phyloP scores from a whole-genome alignment of 2,797 vertebrate genomes.

The Luscinia megarhynchos region DNA sequence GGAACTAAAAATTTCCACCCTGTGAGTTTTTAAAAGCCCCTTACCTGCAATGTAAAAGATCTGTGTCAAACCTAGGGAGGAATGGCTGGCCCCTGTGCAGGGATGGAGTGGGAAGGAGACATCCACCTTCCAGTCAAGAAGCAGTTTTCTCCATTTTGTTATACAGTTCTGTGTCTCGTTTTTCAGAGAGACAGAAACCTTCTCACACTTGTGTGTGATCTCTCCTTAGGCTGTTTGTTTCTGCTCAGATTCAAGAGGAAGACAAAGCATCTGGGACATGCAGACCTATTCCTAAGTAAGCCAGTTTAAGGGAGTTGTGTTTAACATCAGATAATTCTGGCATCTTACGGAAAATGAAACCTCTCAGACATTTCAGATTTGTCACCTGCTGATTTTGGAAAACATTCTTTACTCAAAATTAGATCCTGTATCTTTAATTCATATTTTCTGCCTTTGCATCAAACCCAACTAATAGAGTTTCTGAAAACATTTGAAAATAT shows the following conservation, averaged over 20 bases:
- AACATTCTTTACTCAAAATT: not conserved
- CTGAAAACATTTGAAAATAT: not conserved
- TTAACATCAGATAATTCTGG: not conserved
- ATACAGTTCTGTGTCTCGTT: not conserved
- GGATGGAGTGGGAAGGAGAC: not conserved
- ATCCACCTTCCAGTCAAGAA: not conserved
- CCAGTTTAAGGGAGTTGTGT: not conserved
- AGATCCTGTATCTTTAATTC: not conserved
- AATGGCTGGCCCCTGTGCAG: not conserved
- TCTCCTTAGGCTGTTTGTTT: not conserved
- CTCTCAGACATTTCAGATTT: not conserved
- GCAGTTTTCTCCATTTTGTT: not conserved
- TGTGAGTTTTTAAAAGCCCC: not conserved
- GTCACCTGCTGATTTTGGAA: not conserved
- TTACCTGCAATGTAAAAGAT: not conserved
- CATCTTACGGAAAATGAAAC: not conserved
- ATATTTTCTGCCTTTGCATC: not conserved
- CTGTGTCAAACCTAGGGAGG: not conserved
- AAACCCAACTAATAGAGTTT: not conserved
- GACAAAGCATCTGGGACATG: not conserved
- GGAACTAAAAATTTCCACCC: not conserved
- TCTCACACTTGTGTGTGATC: not conserved
- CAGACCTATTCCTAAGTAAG: not conserved
- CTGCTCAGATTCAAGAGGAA: not conserved
- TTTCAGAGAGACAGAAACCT: not conserved